Percentiles rank a stretch among this genome's conserved stretches.
Conservation (phyloP, 2,113 vertebrate species). For the Ellobius talpinus region DNA sequence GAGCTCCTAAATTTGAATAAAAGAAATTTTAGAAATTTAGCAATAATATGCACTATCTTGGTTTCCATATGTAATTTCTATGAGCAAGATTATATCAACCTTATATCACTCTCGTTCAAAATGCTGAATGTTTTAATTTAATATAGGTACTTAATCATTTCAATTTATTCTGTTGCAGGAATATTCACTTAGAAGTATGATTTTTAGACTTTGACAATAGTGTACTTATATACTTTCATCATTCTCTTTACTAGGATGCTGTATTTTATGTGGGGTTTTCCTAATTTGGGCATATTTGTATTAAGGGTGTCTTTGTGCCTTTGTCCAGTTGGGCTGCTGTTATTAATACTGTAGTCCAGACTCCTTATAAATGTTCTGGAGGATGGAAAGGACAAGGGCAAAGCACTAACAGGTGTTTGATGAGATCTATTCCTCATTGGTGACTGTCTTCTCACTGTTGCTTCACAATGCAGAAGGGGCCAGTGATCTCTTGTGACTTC, state of each 20-base stretch:
- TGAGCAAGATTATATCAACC: not conserved
- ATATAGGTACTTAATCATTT: not conserved
- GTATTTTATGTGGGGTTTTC: slow-evolving; percentile 10
- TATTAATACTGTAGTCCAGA: not conserved
- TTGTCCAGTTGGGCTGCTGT: not conserved
- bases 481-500: not conserved
- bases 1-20: not conserved
- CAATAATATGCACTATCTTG: not conserved
- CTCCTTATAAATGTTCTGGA: not conserved
- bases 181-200: not conserved
- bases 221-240: not conserved
- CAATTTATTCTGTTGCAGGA: not conserved
- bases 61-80: not conserved
- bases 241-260: not conserved
- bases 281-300: not conserved
- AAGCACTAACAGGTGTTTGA: not conserved
- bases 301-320: not conserved
- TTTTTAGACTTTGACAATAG: slow-evolving; percentile 23
- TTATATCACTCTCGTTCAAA: not conserved
- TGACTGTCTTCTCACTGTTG: not conserved
- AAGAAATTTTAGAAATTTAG: not conserved
- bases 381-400: not conserved
- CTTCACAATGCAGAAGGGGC: not conserved
- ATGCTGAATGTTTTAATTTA: slow-evolving; percentile 11
- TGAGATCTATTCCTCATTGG: not conserved